phyloP scores from a whole-genome alignment of 2,797 vertebrate species.

The Anguilla anguilla region DNA sequence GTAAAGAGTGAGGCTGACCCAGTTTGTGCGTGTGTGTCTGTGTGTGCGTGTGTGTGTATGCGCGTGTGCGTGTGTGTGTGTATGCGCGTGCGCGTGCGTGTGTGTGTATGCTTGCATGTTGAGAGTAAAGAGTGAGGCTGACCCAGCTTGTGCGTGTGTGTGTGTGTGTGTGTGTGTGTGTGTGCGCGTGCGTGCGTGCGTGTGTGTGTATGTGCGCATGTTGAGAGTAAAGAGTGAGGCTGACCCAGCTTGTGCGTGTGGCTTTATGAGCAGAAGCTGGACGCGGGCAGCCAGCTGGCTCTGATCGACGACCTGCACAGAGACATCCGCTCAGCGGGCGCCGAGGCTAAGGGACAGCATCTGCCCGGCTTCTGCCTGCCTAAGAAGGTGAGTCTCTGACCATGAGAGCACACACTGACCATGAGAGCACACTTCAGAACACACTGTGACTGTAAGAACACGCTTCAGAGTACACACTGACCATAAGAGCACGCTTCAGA shows the following conservation, averaged over 20 bases:
- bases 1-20: too few relatives aligned
- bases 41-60: too few relatives aligned
- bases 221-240: background rate
- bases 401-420: background rate
- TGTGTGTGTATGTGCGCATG: background rate
- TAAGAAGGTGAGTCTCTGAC: constrained; percentile 82
- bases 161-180: background rate
- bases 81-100: too few relatives aligned
- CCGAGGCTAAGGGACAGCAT: constrained; percentile 87
- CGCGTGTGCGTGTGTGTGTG: too few relatives aligned
- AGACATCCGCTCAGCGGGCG: constrained; percentile 85
- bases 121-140: too few relatives aligned
- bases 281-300: constrained; percentile 91
- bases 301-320: constrained; percentile 94
- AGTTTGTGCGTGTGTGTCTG: too few relatives aligned
- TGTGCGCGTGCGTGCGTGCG: background rate
- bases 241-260: constrained; percentile 37
- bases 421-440: too few relatives aligned
- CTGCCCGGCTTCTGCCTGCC: constrained; percentile 97
- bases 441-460: too few relatives aligned
- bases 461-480: too few relatives aligned
- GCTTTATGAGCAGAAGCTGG: constrained; percentile 80
- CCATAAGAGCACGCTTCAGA: too few relatives aligned
- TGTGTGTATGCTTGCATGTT: too few relatives aligned
- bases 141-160: background rate